Conservation (phyloP, 2,888 invertebrate species). For the Gastracanthus pulcherrimus region DNA sequence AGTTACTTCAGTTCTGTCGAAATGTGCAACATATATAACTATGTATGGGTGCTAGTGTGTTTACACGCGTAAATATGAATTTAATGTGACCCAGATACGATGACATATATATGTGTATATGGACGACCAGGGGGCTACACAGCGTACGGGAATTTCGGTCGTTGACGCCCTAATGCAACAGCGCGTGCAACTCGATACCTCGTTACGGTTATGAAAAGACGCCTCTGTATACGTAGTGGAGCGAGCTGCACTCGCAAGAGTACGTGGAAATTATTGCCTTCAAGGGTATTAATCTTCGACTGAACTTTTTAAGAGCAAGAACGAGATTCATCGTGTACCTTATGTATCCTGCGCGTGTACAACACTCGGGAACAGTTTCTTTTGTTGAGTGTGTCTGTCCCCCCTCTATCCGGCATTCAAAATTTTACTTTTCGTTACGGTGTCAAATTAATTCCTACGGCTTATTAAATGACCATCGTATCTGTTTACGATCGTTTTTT, state of each 20-base stretch:
- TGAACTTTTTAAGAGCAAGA: constrained; percentile 5
- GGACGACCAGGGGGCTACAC: too few relatives aligned
- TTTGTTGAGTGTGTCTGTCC: background rate
- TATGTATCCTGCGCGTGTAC: background rate
- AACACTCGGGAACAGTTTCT: background rate
- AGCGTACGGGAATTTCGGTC: constrained; percentile 32
- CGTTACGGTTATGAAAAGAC: constrained; percentile 42
- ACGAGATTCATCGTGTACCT: background rate
- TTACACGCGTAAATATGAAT: constrained; percentile 13
- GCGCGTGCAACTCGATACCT: constrained; percentile 42
- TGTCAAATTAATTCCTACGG: constrained; percentile 23
- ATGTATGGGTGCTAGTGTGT: too few relatives aligned
- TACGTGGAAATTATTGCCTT: constrained; percentile 49
- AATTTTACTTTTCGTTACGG: constrained; percentile 2
- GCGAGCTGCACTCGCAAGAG: too few relatives aligned
- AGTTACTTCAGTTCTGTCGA: background rate
- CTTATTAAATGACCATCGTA: constrained; percentile 22
- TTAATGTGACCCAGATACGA: constrained; percentile 20
- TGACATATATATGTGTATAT: background rate
- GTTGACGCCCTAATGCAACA: constrained; percentile 30
- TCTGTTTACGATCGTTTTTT: constrained; percentile 3
- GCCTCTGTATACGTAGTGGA: background rate
- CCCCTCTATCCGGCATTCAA: background rate
- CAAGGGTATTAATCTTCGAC: constrained; percentile 44
- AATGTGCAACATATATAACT: too few relatives aligned